Conservation (phyloP, 2,888 invertebrate species). For the Cremastinae sp. region DNA sequence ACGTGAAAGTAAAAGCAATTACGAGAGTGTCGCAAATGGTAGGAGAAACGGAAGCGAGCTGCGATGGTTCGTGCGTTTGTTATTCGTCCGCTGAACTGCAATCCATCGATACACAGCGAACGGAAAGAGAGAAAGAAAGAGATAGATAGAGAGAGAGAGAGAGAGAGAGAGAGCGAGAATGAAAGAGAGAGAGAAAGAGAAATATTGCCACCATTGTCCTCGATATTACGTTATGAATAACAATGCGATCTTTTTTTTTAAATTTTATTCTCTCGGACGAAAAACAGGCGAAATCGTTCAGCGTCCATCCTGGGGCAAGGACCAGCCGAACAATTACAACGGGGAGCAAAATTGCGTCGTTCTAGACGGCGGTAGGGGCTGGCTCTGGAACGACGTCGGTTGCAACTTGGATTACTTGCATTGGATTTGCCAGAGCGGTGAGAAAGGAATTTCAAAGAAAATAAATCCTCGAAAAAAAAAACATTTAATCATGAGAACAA, state of each 20-base stretch:
- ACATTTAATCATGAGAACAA: neutral
- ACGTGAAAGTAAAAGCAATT: slow-evolving; percentile 74
- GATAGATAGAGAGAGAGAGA: neutral
- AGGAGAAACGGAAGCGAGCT: slow-evolving; percentile 60
- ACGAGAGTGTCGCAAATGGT: slow-evolving; percentile 45
- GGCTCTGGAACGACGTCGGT: slow-evolving; percentile 97
- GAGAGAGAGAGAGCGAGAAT: too few species aligned
- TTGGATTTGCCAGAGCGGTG: slow-evolving; percentile 96
- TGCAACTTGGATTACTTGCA: slow-evolving; percentile 95
- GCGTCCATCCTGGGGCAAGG: slow-evolving; percentile 94
- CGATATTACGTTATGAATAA: slow-evolving; percentile 31
- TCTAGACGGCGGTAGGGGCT: slow-evolving; percentile 92
- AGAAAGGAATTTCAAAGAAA: slow-evolving; percentile 74
- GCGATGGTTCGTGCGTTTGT: slow-evolving; percentile 45
- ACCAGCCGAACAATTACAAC: slow-evolving; percentile 97
- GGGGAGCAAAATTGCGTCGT: slow-evolving; percentile 98
- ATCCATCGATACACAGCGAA: slow-evolving; percentile 43
- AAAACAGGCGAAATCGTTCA: slow-evolving; percentile 87
- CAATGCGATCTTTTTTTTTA: slow-evolving; percentile 38
- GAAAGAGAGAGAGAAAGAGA: neutral
- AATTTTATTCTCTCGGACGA: neutral
- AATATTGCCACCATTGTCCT: slow-evolving; percentile 21
- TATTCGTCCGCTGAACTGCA: slow-evolving; percentile 50
- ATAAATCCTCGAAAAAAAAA: neutral
- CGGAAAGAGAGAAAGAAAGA: neutral